phyloP scores from a whole-genome alignment of 53 echinoderm and acorn worm genomes.

The Actinopyga echinites region DNA sequence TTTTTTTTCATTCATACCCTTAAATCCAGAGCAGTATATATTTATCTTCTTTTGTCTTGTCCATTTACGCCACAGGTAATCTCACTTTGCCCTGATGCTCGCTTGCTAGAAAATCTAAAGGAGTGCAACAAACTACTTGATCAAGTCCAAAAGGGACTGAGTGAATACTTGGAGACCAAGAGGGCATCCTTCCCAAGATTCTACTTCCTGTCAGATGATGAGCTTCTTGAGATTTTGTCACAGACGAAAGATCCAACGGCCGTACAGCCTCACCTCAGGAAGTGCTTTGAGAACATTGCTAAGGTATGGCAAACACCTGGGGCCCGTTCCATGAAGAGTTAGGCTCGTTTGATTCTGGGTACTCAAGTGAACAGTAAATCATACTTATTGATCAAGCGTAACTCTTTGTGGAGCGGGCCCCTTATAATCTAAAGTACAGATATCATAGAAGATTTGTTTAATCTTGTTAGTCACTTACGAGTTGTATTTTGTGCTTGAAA shows the following conservation, averaged over 20 bases:
- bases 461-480: no score
- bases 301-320: conserved; percentile 74
- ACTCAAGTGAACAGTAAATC: no score
- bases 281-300: conserved; percentile 98
- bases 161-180: conserved; percentile 98
- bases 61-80: conserved; percentile 65
- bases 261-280: conserved; percentile 97
- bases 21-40: no score
- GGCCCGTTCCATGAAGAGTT: no score
- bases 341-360: no score
- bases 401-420: no score
- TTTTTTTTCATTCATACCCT: no score
- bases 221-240: conserved; percentile 95
- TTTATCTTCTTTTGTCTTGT: no score
- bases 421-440: no score
- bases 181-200: conserved; percentile 94
- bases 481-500: no score
- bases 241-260: conserved; percentile 99
- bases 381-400: no score
- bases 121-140: conserved; percentile 99
- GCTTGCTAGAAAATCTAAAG: conserved; percentile 94
- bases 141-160: conserved; percentile 99
- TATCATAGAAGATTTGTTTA: no score
- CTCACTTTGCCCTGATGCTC: conserved; percentile 93
- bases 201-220: conserved; percentile 99